Base-by-base conservation (phyloP, 2,113 vertebrate species). In the Misgurnus mizolepis region DNA sequence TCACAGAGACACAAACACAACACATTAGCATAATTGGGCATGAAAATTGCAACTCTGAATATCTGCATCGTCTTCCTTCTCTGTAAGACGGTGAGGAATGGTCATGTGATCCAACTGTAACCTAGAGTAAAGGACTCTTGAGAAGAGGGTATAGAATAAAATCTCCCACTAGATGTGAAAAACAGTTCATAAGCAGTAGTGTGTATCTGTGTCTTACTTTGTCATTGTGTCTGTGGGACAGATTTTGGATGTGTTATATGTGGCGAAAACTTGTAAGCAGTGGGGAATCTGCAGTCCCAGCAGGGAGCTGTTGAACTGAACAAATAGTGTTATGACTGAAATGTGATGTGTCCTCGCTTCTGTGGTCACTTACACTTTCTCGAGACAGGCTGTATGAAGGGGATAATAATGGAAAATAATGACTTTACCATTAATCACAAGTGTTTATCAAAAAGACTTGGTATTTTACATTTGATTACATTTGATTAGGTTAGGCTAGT, bases 11-110 rank as follows among this genome's bases (percentile, higher is more conserved):
- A 39, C 75, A 27, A 17, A 18, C 50, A 76, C 61, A 62, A 60
- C 0, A 61, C 60, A 84, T 85, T 82, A 85, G 43, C 83, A 85
- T 82, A 82, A 85, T 82, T 75, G 80, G 80, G 80, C 79, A 70
- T 81, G 77, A 82, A 85, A 79, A 76, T 73, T 75, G 76, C 58
- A 45, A 73, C 62, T 68, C 18, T 34, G 65, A 73, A 79, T 78
- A 73, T 56, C 39, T 83, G 76, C 76, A 79, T 73, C 61, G 62
- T 41, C 27, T 67, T 27, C 49, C 34, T 22, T 55, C 50, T 58
- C 49, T 74, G 53, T 67, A 12, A 55, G 22, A 15, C 45, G 17
- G 41, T 61, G 10, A 45, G 58, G 18, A 62, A 75, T 8, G 55
- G 55, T 58, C 55, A 58, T 64, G 17, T 49, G 58, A 34, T 64